Evolutionary conservation across 2,113 vertebrate genomes (phyloP).

Genomic region (Passerina amoena): DNA sequence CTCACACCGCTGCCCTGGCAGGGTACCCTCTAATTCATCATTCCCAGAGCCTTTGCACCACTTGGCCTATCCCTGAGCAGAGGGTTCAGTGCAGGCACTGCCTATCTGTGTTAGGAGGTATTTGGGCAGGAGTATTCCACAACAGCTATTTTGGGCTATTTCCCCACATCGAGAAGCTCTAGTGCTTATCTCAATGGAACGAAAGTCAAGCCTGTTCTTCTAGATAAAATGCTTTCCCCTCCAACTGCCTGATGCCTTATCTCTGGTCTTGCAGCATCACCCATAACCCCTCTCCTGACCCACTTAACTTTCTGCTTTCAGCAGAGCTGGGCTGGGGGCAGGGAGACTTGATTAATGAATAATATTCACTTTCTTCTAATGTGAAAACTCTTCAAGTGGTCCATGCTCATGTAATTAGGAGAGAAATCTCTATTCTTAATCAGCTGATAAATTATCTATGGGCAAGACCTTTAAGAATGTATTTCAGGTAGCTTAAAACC

Average conservation of each 20-base stretch:
- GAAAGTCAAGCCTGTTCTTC: conserved; percentile 76
- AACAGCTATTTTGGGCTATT: conserved; percentile 31
- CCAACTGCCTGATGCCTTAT: conserved; percentile 82
- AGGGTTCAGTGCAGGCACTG: not conserved
- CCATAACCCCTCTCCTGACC: conserved; percentile 75
- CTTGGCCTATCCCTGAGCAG: not conserved
- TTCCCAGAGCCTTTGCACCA: not conserved
- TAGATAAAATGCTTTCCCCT: conserved; percentile 81
- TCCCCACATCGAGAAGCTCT: conserved; percentile 26
- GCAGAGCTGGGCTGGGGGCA: conserved; percentile 29
- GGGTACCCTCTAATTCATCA: not conserved
- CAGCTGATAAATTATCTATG: conserved; percentile 25
- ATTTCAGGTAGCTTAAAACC: not conserved
- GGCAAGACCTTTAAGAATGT: not conserved
- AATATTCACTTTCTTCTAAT: conserved; percentile 15
- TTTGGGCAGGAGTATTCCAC: conserved; percentile 18
- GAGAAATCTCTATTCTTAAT: conserved; percentile 16
- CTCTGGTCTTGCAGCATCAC: conserved; percentile 75
- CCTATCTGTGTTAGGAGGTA: fast-evolving
- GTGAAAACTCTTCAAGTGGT: not conserved
- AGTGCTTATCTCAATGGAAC: conserved; percentile 79
- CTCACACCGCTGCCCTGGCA: not conserved
- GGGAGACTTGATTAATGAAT: conserved; percentile 15
- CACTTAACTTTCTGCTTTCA: conserved; percentile 73
- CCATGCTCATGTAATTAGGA: not conserved